Conservation (phyloP, 2,888 invertebrate genomes). For the Serrognathus titanus region DNA sequence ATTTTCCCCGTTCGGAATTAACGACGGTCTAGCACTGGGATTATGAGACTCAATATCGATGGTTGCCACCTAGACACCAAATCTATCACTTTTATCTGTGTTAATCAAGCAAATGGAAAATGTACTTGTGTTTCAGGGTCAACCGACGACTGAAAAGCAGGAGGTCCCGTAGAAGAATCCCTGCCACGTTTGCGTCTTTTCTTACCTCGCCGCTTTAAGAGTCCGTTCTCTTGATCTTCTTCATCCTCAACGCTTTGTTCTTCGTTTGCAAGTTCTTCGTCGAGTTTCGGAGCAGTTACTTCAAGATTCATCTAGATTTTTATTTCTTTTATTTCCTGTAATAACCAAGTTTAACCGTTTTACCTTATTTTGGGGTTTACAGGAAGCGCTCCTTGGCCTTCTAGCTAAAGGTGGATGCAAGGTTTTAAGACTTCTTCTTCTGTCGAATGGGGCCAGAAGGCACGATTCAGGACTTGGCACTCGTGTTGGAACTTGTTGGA, state of each 20-base stretch:
- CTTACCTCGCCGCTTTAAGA: slow-evolving; percentile 58
- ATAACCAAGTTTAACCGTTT: neutral
- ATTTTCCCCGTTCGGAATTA: slow-evolving; percentile 52
- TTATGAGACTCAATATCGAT: slow-evolving; percentile 59
- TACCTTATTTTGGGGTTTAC: neutral
- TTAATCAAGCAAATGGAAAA: neutral
- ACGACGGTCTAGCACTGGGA: slow-evolving; percentile 63
- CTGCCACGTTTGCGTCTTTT: slow-evolving; percentile 48
- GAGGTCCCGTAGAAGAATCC: slow-evolving; percentile 41
- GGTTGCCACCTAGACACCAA: slow-evolving; percentile 26
- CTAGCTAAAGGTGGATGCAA: slow-evolving; percentile 2
- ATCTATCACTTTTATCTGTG: neutral
- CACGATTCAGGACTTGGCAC: slow-evolving; percentile 13
- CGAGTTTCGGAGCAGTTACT: slow-evolving; percentile 10
- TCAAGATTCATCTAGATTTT: slow-evolving; percentile 1
- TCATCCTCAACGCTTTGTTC: slow-evolving; percentile 40
- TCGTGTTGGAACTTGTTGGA: slow-evolving; percentile 37
- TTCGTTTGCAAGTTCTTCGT: neutral
- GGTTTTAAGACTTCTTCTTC: slow-evolving; percentile 2
- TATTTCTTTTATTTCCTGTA: neutral
- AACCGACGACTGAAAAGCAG: slow-evolving; percentile 45
- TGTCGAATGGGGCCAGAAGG: neutral
- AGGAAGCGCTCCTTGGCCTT: slow-evolving; percentile 6
- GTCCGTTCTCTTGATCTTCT: slow-evolving; percentile 57
- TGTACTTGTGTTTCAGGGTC: slow-evolving; percentile 69